These are phyloP conservation scores for Frankliniella fusca DNA, from an alignment of 2,888 invertebrate species.

Conservation along the genomic window DNA sequence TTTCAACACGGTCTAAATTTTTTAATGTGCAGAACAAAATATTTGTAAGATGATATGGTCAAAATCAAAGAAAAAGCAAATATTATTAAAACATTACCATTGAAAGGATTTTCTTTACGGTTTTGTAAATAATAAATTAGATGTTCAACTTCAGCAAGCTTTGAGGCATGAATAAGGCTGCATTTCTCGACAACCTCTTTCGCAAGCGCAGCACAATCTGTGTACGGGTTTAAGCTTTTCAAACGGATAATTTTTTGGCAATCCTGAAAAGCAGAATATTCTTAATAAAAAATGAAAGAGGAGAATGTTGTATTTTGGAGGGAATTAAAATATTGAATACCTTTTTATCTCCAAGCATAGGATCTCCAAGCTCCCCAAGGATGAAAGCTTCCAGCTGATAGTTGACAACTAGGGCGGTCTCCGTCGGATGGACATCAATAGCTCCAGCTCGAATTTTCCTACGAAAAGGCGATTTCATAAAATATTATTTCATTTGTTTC, in stretches of 20 bases:
- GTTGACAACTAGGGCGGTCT: conserved; percentile 79
- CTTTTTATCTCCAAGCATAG: conserved; percentile 77
- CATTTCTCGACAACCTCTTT: conserved; percentile 82
- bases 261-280: conserved; percentile 50
- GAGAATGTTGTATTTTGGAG: conserved; percentile 28
- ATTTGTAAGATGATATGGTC: no score
- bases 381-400: conserved; percentile 85
- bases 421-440: conserved; percentile 83
- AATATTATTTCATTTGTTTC: not conserved
- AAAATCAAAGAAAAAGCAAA: no score
- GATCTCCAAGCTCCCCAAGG: conserved; percentile 71
- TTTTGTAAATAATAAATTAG: conserved; percentile 81
- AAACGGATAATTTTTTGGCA: conserved; percentile 78
- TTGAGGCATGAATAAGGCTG: conserved; percentile 75
- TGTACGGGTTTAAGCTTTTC: conserved; percentile 71
- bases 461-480: conserved; percentile 35
- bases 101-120: conserved; percentile 55
- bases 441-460: conserved; percentile 71
- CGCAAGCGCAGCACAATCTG: conserved; percentile 73
- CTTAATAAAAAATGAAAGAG: conserved; percentile 16
- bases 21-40: no score
- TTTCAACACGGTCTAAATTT: conserved; percentile 30
- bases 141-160: conserved; percentile 80
- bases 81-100: conserved; percentile 37
- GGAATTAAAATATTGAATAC: conserved; percentile 46